Evolutionary conservation across 2,113 vertebrate genomes (phyloP).

Genomic region (Neolamprologus modestus): DNA sequence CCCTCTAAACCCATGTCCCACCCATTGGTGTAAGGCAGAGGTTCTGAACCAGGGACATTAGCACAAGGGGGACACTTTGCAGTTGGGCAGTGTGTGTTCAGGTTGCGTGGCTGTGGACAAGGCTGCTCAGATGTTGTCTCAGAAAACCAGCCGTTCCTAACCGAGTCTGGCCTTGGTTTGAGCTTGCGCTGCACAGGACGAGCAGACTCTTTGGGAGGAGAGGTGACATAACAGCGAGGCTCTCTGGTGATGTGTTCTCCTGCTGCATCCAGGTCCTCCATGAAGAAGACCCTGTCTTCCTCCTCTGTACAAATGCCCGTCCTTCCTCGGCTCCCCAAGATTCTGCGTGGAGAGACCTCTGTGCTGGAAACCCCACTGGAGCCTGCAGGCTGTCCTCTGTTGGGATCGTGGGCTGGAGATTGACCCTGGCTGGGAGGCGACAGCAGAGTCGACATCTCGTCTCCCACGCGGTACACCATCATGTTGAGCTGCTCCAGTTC

Average conservation of each 20-base stretch:
- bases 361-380: constrained; percentile 64
- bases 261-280: constrained; percentile 86
- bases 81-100: constrained; percentile 56
- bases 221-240: constrained; percentile 19
- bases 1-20: constrained; percentile 78
- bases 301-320: constrained; percentile 66
- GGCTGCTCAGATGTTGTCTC: constrained; percentile 43
- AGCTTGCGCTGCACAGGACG: constrained; percentile 1
- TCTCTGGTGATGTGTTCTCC: constrained; percentile 63
- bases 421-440: constrained; percentile 87
- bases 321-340: constrained; percentile 17
- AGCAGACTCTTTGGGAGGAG: constrained; percentile 43
- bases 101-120: constrained; percentile 41
- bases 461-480: constrained; percentile 90
- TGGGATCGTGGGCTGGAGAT: constrained; percentile 77
- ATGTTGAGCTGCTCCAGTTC: constrained; percentile 92
- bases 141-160: constrained; percentile 60
- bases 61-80: constrained; percentile 26
- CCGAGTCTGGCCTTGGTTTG: neutral
- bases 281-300: constrained; percentile 89
- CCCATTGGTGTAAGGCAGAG: constrained; percentile 76
- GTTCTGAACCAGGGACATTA: constrained; percentile 44
- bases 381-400: constrained; percentile 26
- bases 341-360: constrained; percentile 75
- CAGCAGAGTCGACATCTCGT: constrained; percentile 93